Conservation (phyloP, 2,888 invertebrate genomes). For the Micoletzkya japonica region DNA sequence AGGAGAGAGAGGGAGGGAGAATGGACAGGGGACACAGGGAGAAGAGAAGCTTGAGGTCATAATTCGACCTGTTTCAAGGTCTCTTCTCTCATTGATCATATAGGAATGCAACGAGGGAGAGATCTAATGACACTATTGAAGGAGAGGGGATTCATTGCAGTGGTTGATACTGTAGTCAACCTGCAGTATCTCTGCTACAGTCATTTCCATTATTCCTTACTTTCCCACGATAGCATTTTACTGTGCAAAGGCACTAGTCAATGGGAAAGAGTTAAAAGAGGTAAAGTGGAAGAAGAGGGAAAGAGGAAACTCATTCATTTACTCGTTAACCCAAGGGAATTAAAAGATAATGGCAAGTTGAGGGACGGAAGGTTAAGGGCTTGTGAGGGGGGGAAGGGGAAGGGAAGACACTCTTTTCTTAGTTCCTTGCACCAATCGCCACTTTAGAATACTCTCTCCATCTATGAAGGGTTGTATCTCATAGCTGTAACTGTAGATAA, state of each 20-base stretch:
- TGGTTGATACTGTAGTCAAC: too few species aligned
- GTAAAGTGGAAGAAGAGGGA: neutral
- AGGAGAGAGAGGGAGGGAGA: neutral
- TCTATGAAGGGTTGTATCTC: too few species aligned
- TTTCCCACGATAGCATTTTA: neutral
- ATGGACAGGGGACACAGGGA: neutral
- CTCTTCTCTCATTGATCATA: neutral
- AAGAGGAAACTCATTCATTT: neutral
- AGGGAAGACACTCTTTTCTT: neutral
- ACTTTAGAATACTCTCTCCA: too few species aligned
- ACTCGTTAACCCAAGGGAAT: too few species aligned
- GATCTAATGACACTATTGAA: too few species aligned
- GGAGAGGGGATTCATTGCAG: too few species aligned
- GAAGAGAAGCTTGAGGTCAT: neutral
- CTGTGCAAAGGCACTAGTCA: neutral
- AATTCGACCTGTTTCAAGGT: neutral
- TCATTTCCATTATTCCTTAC: neutral
- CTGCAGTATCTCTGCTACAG: too few species aligned
- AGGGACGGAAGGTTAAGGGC: neutral
- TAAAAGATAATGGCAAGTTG: too few species aligned
- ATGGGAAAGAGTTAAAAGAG: slow-evolving; percentile 7
- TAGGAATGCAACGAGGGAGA: too few species aligned
- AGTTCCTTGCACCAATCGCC: neutral
- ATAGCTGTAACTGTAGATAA: too few species aligned
- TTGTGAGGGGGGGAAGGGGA: neutral